Base-by-base conservation (phyloP, 1,140 invertebrate species). In the Caerostris darwini region DNA sequence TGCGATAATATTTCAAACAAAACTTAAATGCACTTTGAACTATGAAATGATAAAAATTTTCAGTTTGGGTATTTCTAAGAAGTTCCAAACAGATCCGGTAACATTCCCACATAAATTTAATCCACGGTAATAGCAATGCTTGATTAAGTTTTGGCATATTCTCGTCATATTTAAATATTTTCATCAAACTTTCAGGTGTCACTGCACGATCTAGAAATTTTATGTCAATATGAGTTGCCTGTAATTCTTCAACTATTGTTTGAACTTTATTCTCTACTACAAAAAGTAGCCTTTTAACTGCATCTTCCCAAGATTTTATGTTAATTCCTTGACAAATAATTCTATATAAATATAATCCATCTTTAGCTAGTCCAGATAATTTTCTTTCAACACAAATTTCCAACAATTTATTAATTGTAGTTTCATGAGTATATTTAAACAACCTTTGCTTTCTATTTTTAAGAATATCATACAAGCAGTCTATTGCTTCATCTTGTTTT, bases 401-500 rank as follows among this genome's bases (percentile, higher is more conserved):
- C 96, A 99, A 96, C 96, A 99, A 99, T 96, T 99, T 99, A 97
- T 99, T 98, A 99, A 99, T 99, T 95, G 99, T 99, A 3, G 99
- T 98, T 96, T 99, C 99, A 95, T 99, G 97, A 17, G 99, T 98
- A 94, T 99, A 99, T 96, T 99, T 98, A 97, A 99, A 99, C 87
- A 98, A 98, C 97, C 99, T 98, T 97, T 99, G 99, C 95, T 97
- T 97, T 96, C 98, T 99, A 96, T 99, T 99, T 85, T 99, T 98
- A 96, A 99, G 99, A 95, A 99, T 98, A 97, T 99, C 99, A 96
- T 99, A 99, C 54, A 99, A 97, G 17, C 99, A 99, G 96, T 99
- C 99, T 95, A 99, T 97, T 93, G 99, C 99, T 96, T 99, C 97
- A 50, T 98, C 97, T 34, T 99, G 98, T 96, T 99, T 99, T 56